phyloP scores from a whole-genome alignment of 1,140 invertebrate genomes.

The Aporrectodea caliginosa region DNA sequence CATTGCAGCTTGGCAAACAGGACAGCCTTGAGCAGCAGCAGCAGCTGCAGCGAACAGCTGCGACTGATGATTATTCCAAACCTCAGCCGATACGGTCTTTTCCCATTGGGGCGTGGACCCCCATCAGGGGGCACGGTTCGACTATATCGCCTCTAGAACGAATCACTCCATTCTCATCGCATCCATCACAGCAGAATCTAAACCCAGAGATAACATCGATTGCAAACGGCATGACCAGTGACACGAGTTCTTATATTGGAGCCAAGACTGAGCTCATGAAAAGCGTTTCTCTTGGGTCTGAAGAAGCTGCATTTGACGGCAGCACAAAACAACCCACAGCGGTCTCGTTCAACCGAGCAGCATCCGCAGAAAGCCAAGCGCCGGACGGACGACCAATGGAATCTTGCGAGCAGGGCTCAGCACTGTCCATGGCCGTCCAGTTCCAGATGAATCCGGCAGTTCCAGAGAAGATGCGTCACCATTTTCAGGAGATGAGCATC shows the following conservation, averaged over 20 bases:
- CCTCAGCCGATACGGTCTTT: constrained; percentile 17
- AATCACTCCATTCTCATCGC: not conserved
- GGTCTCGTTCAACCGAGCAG: not conserved
- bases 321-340: not conserved
- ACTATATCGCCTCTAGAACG: not conserved
- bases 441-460: not conserved
- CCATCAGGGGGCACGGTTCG: not conserved
- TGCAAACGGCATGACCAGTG: not conserved
- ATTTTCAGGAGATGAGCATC: not conserved
- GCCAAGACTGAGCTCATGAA: not conserved
- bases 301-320: not conserved
- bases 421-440: not conserved
- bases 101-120: constrained; percentile 19
- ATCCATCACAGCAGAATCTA: not conserved
- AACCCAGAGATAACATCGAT: not conserved
- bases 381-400: not conserved
- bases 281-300: not conserved
- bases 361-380: not conserved
- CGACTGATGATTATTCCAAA: not conserved
- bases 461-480: not conserved
- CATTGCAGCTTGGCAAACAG: not conserved
- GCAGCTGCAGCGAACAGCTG: not conserved
- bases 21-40: not conserved
- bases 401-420: not conserved
- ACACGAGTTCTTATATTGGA: not conserved